Conservation (phyloP, 2,888 invertebrate genomes). For the Salpingus planirostris region DNA sequence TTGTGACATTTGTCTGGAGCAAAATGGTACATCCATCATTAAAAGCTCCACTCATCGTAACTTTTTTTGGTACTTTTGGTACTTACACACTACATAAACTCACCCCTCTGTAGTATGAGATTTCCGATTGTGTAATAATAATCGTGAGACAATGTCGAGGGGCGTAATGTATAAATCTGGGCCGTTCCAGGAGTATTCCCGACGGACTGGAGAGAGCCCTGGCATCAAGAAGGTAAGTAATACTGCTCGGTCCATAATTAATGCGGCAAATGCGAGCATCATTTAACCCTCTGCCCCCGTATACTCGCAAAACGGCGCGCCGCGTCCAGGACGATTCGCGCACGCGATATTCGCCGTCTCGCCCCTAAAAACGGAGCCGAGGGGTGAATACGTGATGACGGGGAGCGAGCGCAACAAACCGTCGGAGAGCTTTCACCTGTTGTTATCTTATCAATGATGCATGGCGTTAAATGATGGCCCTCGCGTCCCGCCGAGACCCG, state of each 20-base stretch:
- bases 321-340: slow-evolving; percentile 13
- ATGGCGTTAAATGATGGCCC: slow-evolving; percentile 35
- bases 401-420: slow-evolving; percentile 9
- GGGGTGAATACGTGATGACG: slow-evolving; percentile 5
- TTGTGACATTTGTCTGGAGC: too few relatives aligned
- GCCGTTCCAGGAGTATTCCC: slow-evolving; percentile 38
- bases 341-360: slow-evolving; percentile 5
- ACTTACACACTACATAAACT: too few relatives aligned
- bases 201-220: slow-evolving; percentile 40
- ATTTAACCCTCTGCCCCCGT: slow-evolving; percentile 34
- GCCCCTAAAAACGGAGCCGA: too few relatives aligned
- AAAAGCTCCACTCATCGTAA: too few relatives aligned
- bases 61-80: too few relatives aligned
- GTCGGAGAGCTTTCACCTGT: slow-evolving; percentile 30
- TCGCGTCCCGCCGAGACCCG: too few relatives aligned
- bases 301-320: slow-evolving; percentile 25
- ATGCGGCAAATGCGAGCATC: slow-evolving; percentile 35
- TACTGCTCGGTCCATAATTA: slow-evolving; percentile 36
- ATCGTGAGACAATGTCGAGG: slow-evolving; percentile 11
- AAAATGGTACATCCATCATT: too few relatives aligned
- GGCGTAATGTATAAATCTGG: slow-evolving; percentile 17
- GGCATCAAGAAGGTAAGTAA: slow-evolving; percentile 44
- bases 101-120: too few relatives aligned
- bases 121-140: slow-evolving; percentile 10
- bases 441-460: slow-evolving; percentile 33